phyloP scores from a whole-genome alignment of 2,113 vertebrate genomes.

The Erpornis zantholeuca region DNA sequence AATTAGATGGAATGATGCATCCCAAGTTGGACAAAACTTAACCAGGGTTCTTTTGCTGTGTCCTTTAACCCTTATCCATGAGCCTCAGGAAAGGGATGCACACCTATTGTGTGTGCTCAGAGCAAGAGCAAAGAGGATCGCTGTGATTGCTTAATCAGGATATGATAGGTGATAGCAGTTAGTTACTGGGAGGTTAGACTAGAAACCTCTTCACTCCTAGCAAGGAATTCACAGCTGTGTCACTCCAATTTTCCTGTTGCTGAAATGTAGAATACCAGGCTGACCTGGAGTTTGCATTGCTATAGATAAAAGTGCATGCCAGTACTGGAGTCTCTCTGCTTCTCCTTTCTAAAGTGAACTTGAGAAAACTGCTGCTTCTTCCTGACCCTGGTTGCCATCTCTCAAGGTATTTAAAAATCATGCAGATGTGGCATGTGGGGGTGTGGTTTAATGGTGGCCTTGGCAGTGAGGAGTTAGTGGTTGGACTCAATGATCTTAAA shows the following conservation, averaged over 20 bases:
- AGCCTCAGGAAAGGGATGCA: neutral
- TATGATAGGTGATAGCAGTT: neutral
- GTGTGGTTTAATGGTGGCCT: neutral
- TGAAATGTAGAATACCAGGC: neutral
- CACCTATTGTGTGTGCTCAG: neutral
- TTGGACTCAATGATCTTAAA: neutral
- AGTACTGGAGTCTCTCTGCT: neutral
- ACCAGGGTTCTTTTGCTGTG: neutral
- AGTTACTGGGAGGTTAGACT: neutral
- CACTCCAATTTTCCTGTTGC: neutral
- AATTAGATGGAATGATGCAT: neutral
- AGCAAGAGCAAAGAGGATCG: neutral
- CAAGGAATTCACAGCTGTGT: neutral
- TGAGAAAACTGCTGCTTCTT: neutral
- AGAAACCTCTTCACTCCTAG: neutral
- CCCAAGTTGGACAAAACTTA: neutral
- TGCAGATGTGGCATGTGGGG: too few relatives aligned
- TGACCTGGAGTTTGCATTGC: neutral
- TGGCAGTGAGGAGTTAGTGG: neutral
- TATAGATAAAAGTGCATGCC: fast-evolving
- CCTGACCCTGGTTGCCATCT: neutral
- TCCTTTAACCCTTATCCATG: neutral
- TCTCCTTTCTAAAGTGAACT: neutral
- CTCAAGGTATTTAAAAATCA: neutral
- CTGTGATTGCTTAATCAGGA: neutral